Evolutionary conservation across 2,888 invertebrate species (phyloP).

Genomic region (Euplexia lucipara): DNA sequence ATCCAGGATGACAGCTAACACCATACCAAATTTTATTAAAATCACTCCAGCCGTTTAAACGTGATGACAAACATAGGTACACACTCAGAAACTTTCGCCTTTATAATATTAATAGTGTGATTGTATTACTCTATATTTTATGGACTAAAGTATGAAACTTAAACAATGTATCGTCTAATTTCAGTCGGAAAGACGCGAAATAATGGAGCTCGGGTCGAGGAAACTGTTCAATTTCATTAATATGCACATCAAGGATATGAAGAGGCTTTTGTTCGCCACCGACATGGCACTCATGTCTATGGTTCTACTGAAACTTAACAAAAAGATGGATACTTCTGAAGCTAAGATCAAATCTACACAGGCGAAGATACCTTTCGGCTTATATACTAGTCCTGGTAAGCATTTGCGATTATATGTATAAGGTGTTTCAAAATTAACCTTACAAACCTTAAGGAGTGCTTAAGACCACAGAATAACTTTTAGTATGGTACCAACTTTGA

Average conservation of each 20-base stretch:
- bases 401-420: neutral
- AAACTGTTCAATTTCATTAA: slow-evolving; percentile 82
- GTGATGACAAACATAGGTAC: no score
- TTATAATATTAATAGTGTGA: no score
- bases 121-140: no score
- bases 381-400: slow-evolving; percentile 86
- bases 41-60: no score
- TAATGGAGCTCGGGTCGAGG: slow-evolving; percentile 75
- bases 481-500: no score
- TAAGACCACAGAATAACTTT: no score
- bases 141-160: no score
- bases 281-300: slow-evolving; percentile 88
- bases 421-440: no score
- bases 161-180: neutral
- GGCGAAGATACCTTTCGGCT: slow-evolving; percentile 87
- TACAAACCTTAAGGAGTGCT: no score
- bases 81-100: no score
- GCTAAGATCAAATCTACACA: slow-evolving; percentile 85
- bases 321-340: slow-evolving; percentile 88
- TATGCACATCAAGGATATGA: slow-evolving; percentile 83
- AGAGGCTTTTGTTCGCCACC: slow-evolving; percentile 83
- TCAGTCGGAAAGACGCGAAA: slow-evolving; percentile 82
- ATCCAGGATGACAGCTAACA: no score
- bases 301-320: slow-evolving; percentile 85
- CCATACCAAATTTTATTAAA: no score